Evolutionary conservation across 1,140 invertebrate species (phyloP).

Genomic region (Cotesia glomerata): DNA sequence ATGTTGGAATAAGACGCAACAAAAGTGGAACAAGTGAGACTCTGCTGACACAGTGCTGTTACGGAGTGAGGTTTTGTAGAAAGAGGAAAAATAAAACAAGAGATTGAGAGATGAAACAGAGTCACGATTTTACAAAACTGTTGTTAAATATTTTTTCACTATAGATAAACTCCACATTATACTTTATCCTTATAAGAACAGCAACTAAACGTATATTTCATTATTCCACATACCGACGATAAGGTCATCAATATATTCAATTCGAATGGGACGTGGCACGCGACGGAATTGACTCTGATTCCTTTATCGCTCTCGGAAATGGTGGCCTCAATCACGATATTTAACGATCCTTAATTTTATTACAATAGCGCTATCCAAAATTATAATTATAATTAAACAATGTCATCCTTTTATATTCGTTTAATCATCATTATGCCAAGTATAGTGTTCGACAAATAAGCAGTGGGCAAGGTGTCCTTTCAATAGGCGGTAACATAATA

Average conservation of each 20-base stretch:
- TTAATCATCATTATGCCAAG: too few relatives aligned
- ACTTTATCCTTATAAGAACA: background rate
- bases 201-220: background rate
- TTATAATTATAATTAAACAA: too few relatives aligned
- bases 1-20: conserved; percentile 4
- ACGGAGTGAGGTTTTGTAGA: background rate
- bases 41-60: background rate
- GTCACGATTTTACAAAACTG: conserved; percentile 4
- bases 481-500: too few relatives aligned
- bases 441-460: too few relatives aligned
- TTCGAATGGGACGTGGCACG: conserved; percentile 2
- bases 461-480: too few relatives aligned
- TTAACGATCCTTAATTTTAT: background rate
- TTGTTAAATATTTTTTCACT: too few relatives aligned
- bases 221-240: background rate
- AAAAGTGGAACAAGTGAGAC: conserved; percentile 19
- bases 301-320: conserved; percentile 1
- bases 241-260: conserved; percentile 3
- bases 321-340: conserved; percentile 4
- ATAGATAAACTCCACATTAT: too few relatives aligned
- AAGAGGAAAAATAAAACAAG: background rate
- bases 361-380: background rate
- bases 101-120: conserved; percentile 3
- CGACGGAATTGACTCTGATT: background rate
- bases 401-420: too few relatives aligned